Percentiles rank a stretch among this genome's conserved stretches.
Conservation (phyloP, 1,140 invertebrate species). For the Hylaeus anthracinus region DNA sequence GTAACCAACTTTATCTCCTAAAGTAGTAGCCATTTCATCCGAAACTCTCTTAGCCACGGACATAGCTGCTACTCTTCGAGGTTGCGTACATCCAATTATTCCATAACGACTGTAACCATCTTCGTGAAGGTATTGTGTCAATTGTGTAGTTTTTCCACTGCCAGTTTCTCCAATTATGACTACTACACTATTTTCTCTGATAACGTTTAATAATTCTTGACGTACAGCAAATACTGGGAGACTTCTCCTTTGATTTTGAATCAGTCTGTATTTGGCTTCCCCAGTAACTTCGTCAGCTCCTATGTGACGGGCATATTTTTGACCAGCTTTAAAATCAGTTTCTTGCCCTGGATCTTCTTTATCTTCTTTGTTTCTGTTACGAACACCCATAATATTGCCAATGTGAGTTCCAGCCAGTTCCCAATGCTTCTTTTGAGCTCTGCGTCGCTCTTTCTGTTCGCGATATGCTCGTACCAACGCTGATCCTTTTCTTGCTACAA, state of each 20-base stretch:
- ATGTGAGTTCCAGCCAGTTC: slow-evolving; percentile 98
- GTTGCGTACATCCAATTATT: slow-evolving; percentile 95
- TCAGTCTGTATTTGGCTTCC: slow-evolving; percentile 92
- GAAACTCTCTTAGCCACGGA: slow-evolving; percentile 99
- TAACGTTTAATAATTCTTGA: slow-evolving; percentile 95
- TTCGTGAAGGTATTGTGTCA: slow-evolving; percentile 99
- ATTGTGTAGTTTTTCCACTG: slow-evolving; percentile 98
- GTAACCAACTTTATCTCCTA: slow-evolving; percentile 97
- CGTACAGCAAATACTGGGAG: slow-evolving; percentile 98
- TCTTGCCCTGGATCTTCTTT: slow-evolving; percentile 84
- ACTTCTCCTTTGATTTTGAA: slow-evolving; percentile 94
- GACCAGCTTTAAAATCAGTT: slow-evolving; percentile 90
- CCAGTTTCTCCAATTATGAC: slow-evolving; percentile 99
- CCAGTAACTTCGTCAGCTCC: slow-evolving; percentile 88
- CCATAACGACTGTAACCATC: slow-evolving; percentile 97
- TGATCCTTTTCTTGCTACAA: slow-evolving; percentile 97
- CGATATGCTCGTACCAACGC: slow-evolving; percentile 93
- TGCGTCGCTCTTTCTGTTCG: slow-evolving; percentile 97
- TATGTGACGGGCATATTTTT: slow-evolving; percentile 99
- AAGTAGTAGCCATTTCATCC: slow-evolving; percentile 96
- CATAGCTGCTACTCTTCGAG: slow-evolving; percentile 96
- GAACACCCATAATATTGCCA: slow-evolving; percentile 96
- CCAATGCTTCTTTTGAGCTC: slow-evolving; percentile 99
- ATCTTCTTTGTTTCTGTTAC: slow-evolving; percentile 87
- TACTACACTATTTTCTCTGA: slow-evolving; percentile 96